phyloP scores from a whole-genome alignment of 2,888 invertebrate genomes.

The Macrophya annulata region DNA sequence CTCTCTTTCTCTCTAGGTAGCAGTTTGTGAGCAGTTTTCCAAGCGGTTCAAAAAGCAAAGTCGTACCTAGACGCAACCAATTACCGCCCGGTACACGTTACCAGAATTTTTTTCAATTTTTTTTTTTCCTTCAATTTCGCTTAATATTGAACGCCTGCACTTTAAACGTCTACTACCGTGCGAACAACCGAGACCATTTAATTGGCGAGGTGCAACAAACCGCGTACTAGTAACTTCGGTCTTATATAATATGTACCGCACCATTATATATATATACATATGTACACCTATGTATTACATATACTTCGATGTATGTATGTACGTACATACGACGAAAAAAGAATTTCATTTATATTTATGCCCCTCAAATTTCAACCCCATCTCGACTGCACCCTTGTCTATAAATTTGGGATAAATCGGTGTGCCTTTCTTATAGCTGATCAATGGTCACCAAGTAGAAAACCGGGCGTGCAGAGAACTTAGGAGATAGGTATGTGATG shows the following conservation, averaged over 20 bases:
- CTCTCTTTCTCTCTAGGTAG: not conserved
- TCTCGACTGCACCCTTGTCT: not conserved
- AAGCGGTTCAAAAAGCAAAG: conserved; percentile 16
- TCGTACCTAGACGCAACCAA: conserved; percentile 43
- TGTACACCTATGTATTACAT: no score
- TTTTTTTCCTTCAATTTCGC: conserved; percentile 28
- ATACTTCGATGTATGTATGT: not conserved
- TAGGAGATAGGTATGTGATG: not conserved
- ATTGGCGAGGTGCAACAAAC: conserved; percentile 27
- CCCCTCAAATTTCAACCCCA: not conserved
- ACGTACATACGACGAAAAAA: not conserved
- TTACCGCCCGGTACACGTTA: conserved; percentile 22
- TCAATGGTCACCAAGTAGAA: conserved; percentile 34
- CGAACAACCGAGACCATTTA: not conserved
- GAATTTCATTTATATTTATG: not conserved
- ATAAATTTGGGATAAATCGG: not conserved
- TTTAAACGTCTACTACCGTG: not conserved
- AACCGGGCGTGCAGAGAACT: not conserved
- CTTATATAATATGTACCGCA: not conserved
- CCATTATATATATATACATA: not conserved
- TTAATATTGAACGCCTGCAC: conserved; percentile 1
- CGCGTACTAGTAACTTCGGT: not conserved
- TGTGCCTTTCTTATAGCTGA: conserved; percentile 11
- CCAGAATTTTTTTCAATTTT: not conserved
- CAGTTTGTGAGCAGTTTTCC: not conserved